These are phyloP conservation scores for Trichonephila clavipes DNA, from an alignment of 1,140 invertebrate genomes.

Conservation along the genomic window DNA sequence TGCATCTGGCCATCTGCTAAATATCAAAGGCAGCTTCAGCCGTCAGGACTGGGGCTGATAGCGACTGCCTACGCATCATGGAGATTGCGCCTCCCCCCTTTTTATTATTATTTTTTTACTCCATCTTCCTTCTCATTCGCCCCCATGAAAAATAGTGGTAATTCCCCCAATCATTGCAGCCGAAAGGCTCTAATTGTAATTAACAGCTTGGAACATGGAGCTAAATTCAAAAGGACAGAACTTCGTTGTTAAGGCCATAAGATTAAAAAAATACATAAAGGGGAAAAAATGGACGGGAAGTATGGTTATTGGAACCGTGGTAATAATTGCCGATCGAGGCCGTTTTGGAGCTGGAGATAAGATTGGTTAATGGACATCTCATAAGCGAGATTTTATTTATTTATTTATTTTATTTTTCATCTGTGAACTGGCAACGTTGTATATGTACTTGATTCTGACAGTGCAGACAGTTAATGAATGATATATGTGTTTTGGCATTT, in stretches of 20 bases:
- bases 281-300: neutral
- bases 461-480: neutral
- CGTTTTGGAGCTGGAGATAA: slow-evolving; percentile 21
- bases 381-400: neutral
- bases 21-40: slow-evolving; percentile 26
- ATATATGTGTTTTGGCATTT: neutral
- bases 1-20: slow-evolving; percentile 61
- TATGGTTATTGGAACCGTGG: slow-evolving; percentile 14
- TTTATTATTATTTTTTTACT: slow-evolving; percentile 14
- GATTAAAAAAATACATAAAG: neutral
- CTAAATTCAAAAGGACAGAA: slow-evolving; percentile 62
- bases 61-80: slow-evolving; percentile 52
- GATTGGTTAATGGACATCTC: slow-evolving; percentile 39
- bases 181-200: slow-evolving; percentile 71
- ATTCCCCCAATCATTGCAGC: slow-evolving; percentile 70
- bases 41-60: slow-evolving; percentile 7
- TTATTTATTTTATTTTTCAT: slow-evolving; percentile 1
- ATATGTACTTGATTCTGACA: neutral
- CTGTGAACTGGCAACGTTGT: neutral
- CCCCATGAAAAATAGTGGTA: slow-evolving; percentile 64
- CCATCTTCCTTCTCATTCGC: slow-evolving; percentile 16
- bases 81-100: neutral
- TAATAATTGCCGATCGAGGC: slow-evolving; percentile 41
- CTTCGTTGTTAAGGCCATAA: neutral
- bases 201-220: slow-evolving; percentile 57